Percentiles rank a stretch among this genome's conserved stretches.
phyloP scores from a whole-genome alignment of 2,888 invertebrate genomes.

The Scaptomyza reducta region DNA sequence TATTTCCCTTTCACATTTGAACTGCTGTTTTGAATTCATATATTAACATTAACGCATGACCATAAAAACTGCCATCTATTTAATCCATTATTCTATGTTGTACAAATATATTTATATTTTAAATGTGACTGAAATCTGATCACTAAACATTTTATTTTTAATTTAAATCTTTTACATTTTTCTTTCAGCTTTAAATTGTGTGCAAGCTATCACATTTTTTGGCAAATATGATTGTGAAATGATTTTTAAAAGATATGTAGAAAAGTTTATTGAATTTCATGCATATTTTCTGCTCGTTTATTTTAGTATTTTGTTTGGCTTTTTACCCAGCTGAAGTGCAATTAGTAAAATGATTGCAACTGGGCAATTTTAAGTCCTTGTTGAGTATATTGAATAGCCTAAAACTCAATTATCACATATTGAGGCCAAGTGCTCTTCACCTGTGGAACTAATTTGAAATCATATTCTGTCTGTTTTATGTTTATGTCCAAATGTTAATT shows the following conservation, averaged over 20 bases:
- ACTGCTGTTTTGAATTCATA: slow-evolving; percentile 42
- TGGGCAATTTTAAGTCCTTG: slow-evolving; percentile 1
- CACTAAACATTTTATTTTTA: not conserved
- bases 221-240: slow-evolving; percentile 14
- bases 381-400: slow-evolving; percentile 45
- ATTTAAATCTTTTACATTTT: not conserved
- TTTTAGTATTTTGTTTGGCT: slow-evolving; percentile 3
- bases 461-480: slow-evolving; percentile 23
- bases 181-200: slow-evolving; percentile 3
- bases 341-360: slow-evolving; percentile 26
- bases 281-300: slow-evolving; percentile 19
- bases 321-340: slow-evolving; percentile 23
- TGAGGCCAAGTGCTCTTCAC: slow-evolving; percentile 45
- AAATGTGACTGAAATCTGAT: slow-evolving; percentile 1
- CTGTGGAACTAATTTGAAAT: slow-evolving; percentile 41
- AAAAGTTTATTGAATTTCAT: slow-evolving; percentile 21
- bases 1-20: slow-evolving; percentile 8
- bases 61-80: slow-evolving; percentile 44
- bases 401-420: slow-evolving; percentile 71
- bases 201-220: not conserved
- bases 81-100: slow-evolving; percentile 13
- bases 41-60: slow-evolving; percentile 40
- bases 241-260: slow-evolving; percentile 25
- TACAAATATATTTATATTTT: not conserved
- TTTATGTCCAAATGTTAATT: slow-evolving; percentile 67